Evolutionary conservation across 2,797 vertebrate genomes (phyloP).

Genomic region (Lepus townsendii): DNA sequence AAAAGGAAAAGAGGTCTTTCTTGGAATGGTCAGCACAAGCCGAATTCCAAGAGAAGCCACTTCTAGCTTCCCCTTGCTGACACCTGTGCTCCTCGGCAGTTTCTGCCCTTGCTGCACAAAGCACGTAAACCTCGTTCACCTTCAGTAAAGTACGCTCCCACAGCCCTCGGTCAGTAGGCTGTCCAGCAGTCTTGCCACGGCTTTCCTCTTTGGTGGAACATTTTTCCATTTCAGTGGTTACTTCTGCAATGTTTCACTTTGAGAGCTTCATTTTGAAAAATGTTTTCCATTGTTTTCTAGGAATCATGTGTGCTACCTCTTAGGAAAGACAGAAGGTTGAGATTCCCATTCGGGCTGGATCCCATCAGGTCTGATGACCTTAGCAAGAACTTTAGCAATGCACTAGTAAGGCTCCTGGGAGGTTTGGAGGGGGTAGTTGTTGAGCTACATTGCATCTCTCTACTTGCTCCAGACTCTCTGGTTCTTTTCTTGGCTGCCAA

Average conservation of each 20-base stretch:
- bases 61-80: not conserved
- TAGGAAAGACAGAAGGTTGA: not conserved
- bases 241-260: not conserved
- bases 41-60: not conserved
- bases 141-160: not conserved
- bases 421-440: not conserved
- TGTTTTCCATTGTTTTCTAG: not conserved
- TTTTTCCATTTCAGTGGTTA: not conserved
- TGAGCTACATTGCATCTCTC: constrained; percentile 6
- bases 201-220: not conserved
- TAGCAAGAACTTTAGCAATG: constrained; percentile 17
- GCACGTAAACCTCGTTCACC: not conserved
- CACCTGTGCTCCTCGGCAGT: not conserved
- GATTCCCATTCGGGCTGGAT: not conserved
- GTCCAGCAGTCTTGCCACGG: not conserved
- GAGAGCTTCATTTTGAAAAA: not conserved
- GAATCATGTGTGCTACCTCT: not conserved
- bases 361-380: not conserved
- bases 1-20: not conserved
- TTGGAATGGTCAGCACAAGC: not conserved
- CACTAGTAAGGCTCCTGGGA: not conserved
- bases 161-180: not conserved
- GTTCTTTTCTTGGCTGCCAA: not conserved
- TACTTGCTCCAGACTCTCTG: not conserved
- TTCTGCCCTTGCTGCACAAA: not conserved